Percentiles rank a stretch among this genome's conserved stretches.
phyloP scores from a whole-genome alignment of 2,888 invertebrate genomes.

The Antheraea yamamai region DNA sequence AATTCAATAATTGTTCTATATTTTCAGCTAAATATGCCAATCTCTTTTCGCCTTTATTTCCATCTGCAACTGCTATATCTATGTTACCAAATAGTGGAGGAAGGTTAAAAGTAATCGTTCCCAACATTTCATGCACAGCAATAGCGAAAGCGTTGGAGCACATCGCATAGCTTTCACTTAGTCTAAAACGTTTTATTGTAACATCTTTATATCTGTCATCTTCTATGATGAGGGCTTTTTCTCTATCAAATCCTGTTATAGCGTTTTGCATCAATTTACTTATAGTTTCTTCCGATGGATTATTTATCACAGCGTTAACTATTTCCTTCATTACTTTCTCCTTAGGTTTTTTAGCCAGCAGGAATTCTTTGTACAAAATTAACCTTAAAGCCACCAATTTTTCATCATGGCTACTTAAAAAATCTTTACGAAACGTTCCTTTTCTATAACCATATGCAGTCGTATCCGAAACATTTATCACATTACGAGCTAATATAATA shows the following conservation, averaged over 20 bases:
- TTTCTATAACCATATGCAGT: background rate
- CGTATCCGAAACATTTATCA: slow-evolving; percentile 18
- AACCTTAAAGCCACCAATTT: background rate
- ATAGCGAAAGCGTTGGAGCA: background rate
- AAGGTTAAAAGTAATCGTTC: slow-evolving; percentile 1
- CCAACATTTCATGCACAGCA: background rate
- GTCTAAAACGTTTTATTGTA: slow-evolving; percentile 1
- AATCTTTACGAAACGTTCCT: slow-evolving; percentile 10
- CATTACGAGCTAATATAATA: slow-evolving; percentile 25
- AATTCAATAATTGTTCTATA: background rate
- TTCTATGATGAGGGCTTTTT: background rate
- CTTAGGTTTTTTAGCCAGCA: background rate
- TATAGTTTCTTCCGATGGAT: slow-evolving; percentile 6
- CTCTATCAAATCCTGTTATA: background rate
- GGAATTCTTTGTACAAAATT: background rate
- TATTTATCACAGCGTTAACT: background rate
- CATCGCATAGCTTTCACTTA: background rate
- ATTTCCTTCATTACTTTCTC: slow-evolving; percentile 1
- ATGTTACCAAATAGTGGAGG: slow-evolving; percentile 1
- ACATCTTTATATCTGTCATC: slow-evolving; percentile 5
- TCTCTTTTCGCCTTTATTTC: slow-evolving; percentile 7
- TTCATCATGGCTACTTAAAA: background rate
- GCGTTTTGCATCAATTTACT: slow-evolving; percentile 9
- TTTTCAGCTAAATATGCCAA: background rate
- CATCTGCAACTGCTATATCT: slow-evolving; percentile 10